Base-by-base conservation (phyloP, 2,888 invertebrate genomes). In the Aphidius colemani region DNA sequence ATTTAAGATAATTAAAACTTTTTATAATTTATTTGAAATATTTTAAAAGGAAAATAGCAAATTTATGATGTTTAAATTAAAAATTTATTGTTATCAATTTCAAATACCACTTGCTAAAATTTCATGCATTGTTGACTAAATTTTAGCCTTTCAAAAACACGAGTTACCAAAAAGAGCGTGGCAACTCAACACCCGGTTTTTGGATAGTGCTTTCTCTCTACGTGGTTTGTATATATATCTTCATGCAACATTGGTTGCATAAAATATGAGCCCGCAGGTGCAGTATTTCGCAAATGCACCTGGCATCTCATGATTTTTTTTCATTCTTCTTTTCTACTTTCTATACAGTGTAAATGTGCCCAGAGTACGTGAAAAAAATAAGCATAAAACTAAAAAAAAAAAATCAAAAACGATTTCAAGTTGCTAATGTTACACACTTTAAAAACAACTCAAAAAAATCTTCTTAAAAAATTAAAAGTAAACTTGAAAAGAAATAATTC, bases 181-280 rank as follows among this genome's bases (percentile, higher is more conserved):
- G 13, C 48, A 48, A 48, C 48, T 48, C 48, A 13, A 48, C 48
- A 48, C 48, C 13, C 30, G 13, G 48, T 48, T 48, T 48, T 11
- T 7, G 48, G 48, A 30, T 30, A 30, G 5, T 30, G 30, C 30
- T 30, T 30, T 30, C 30, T 30, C 30, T 30, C 30, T 30, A 30
- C 30, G 61, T 11, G 40, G 46, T 41, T 30, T 53, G n/a, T 61
- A 48, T 55, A 49, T 55, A 49, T 55, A 55, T 49, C 30, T 55
- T 30, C 5, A 30, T n/a, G 43, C 41, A 40, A 10, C 48, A 59
- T 59, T 50, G 53, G 61, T 9, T 61, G 55, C 55, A 61, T 61
- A 61, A 61, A 53, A 55, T 56, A 61, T 61, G 41, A 61, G 43
- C 56, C 61, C 61, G 55, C 61, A 61, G 61, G 61, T 61, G 61